Base-by-base conservation (phyloP, 2,888 invertebrate genomes). In the Eledone cirrhosa region DNA sequence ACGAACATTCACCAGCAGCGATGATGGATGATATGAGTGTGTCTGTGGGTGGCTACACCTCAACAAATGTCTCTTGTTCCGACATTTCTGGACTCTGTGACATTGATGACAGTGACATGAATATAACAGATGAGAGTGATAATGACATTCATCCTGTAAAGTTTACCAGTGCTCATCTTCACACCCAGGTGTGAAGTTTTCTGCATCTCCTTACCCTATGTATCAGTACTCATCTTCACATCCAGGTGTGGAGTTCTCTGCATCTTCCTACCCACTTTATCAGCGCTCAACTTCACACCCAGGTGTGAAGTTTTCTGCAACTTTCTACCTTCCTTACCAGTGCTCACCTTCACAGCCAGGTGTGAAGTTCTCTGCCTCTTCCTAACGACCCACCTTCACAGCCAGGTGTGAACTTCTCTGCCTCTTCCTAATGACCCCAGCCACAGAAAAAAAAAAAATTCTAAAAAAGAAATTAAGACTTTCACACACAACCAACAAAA, bases 1-100 rank as follows among this genome's bases (percentile, higher is more conserved):
- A 91, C 93, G 81, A 96, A 96, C 92, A 96, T 96, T 92, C 82
- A 14, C 81, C 80, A 11, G 78, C 77, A 11, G 86, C 87, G n/a
- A 84, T 85, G 69, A 84, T 91, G 78, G 95, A 95, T 91, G 93
- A 94, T 83, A 94, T 95, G 91, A 95, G 95, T 74, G 92, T 95
- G 86, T 90, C 90, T 13, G 92, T 95, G 84, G 95, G 89, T 14
- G 89, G 94, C 22, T 89, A 88, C 80, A 87, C 88, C 2, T 90
- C 88, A 83, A 94, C 93, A 82, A 92, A 92, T 76, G 93, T 92
- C 22, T 96, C 96, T 86, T 94, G 94, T 90, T 96, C 97, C 91
- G 96, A 96, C 91, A 92, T 96, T 85, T 97, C 97, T 78, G 94
- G 95, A 78, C 93, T 97, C 83, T 97, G 97, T 92, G 97, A 97